Conservation (phyloP, 2,888 invertebrate species). For the Ichneumoninae sp. region DNA sequence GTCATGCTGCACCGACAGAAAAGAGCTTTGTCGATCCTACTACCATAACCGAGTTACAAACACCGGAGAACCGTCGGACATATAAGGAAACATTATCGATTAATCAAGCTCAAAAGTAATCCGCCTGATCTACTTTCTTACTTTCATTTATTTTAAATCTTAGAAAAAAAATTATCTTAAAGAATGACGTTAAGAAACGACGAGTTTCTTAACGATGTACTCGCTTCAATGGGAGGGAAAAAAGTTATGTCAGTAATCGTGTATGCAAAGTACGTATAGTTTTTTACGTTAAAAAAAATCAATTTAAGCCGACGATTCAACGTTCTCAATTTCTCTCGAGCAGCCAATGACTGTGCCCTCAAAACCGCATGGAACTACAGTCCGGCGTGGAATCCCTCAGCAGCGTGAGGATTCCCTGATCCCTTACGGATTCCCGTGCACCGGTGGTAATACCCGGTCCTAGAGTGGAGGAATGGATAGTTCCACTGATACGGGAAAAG, state of each 20-base stretch:
- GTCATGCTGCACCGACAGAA: slow-evolving; percentile 12
- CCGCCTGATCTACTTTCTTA: neutral
- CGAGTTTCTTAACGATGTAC: neutral
- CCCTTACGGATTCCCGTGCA: slow-evolving; percentile 30
- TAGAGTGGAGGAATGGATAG: slow-evolving; percentile 25
- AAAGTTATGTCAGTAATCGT: neutral
- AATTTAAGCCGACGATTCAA: neutral
- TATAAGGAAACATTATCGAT: neutral
- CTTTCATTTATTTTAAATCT: neutral
- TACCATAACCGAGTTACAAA: slow-evolving; percentile 1
- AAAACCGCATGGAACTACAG: neutral
- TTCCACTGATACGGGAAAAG: slow-evolving; percentile 41
- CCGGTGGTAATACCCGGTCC: neutral
- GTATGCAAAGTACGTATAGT: neutral
- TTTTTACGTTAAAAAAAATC: neutral
- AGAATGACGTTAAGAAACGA: neutral
- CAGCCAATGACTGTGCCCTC: slow-evolving; percentile 16
- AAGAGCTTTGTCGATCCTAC: slow-evolving; percentile 3
- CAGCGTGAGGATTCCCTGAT: slow-evolving; percentile 32
- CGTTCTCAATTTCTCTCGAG: neutral
- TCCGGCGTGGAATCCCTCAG: slow-evolving; percentile 22
- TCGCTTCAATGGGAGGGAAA: neutral
- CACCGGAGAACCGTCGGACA: neutral
- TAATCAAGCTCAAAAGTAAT: neutral
- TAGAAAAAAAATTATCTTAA: neutral